These are phyloP conservation scores for Antedon mediterranea DNA, from an alignment of 53 echinoderm and acorn worm species.

Conservation along the genomic window DNA sequence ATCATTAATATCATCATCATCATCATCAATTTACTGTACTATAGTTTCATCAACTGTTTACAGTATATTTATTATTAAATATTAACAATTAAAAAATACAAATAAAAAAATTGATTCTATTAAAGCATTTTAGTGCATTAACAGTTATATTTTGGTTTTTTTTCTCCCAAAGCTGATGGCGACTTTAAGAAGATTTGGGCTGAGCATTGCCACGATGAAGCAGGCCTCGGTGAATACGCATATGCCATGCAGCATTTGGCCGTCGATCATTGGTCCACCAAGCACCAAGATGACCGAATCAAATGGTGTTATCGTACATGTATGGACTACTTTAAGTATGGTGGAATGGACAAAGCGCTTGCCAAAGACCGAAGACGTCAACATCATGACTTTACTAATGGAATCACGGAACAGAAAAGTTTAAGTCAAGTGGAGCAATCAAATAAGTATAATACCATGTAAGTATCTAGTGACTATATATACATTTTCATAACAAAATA, in stretches of 20 bases:
- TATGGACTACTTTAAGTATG: constrained; percentile 78
- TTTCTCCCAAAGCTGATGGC: constrained; percentile 60
- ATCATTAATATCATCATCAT: no score
- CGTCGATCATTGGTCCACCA: constrained; percentile 80
- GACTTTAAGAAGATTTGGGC: constrained; percentile 89
- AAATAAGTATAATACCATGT: background rate
- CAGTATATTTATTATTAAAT: no score
- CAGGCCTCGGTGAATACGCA: constrained; percentile 71
- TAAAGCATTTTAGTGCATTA: no score
- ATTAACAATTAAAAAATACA: no score
- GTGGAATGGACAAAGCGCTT: constrained; percentile 57
- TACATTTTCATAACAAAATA: no score
- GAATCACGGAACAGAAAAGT: background rate
- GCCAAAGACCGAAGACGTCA: constrained; percentile 67
- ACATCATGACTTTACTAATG: constrained; percentile 1
- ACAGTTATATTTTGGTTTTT: background rate
- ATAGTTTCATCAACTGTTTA: no score
- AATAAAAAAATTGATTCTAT: no score
- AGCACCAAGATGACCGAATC: constrained; percentile 91
- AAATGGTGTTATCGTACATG: constrained; percentile 90
- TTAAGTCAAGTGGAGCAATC: background rate
- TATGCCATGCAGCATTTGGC: constrained; percentile 99
- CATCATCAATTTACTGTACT: no score
- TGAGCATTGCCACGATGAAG: constrained; percentile 96
- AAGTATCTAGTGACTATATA: no score